Conservation (phyloP, 2,797 vertebrate species). For the Cuculus canorus region DNA sequence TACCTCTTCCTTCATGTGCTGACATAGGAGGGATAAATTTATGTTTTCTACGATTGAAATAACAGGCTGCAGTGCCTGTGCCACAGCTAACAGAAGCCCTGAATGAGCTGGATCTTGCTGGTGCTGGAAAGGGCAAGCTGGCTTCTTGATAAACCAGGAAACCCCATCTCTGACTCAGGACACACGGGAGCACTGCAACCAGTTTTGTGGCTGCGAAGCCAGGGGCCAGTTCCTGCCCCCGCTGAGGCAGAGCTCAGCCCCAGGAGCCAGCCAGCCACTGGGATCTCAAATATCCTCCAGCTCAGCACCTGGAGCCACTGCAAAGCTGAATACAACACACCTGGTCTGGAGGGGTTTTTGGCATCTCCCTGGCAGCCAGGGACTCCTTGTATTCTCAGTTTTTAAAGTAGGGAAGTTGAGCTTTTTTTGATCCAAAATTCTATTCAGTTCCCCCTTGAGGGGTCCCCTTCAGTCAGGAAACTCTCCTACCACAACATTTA, state of each 20-base stretch:
- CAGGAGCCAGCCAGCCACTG: fast-evolving
- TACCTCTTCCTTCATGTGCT: neutral
- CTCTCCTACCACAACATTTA: neutral
- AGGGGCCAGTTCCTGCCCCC: fast-evolving
- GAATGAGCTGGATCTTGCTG: fast-evolving
- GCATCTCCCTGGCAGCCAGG: neutral
- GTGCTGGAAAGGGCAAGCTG: fast-evolving
- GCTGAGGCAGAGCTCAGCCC: fast-evolving
- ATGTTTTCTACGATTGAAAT: fast-evolving
- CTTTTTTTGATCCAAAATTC: neutral
- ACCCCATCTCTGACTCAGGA: fast-evolving
- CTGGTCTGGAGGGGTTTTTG: fast-evolving
- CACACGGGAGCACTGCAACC: fast-evolving
- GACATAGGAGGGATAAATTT: fast-evolving
- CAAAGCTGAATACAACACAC: fast-evolving
- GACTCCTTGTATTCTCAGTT: neutral
- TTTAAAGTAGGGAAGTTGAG: neutral
- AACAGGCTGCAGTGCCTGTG: neutral
- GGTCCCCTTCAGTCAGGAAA: neutral
- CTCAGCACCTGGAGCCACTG: too few relatives aligned
- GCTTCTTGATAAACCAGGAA: neutral
- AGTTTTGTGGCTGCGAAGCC: fast-evolving
- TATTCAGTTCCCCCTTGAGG: fast-evolving
- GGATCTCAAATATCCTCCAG: neutral
- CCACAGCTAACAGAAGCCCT: neutral